These are phyloP conservation scores for Papilio glaucus DNA, from an alignment of 1,140 invertebrate species.

Conservation along the genomic window DNA sequence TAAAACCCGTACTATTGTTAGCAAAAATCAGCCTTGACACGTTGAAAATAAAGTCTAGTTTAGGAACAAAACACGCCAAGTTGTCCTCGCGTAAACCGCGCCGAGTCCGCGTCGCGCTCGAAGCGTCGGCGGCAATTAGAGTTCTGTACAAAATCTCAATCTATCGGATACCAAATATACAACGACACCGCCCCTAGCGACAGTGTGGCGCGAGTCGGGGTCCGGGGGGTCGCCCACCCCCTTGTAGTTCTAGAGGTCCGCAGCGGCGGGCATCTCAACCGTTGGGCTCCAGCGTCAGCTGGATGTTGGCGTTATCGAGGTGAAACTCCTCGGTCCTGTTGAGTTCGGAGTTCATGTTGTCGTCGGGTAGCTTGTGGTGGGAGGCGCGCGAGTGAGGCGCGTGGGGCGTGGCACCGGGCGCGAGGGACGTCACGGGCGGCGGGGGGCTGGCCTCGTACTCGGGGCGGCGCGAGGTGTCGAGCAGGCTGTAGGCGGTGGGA, in stretches of 20 bases:
- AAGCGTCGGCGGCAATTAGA: constrained; percentile 19
- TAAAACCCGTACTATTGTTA: constrained; percentile 69
- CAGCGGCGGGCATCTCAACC: constrained; percentile 56
- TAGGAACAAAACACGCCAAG: constrained; percentile 74
- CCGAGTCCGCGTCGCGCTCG: too few relatives aligned
- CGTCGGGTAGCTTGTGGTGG: constrained; percentile 69
- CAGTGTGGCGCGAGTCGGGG: constrained; percentile 34
- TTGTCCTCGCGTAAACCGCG: constrained; percentile 59
- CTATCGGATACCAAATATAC: constrained; percentile 37
- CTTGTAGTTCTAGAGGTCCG: constrained; percentile 58
- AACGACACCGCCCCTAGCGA: constrained; percentile 47
- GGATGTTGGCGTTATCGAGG: constrained; percentile 66
- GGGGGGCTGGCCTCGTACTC: constrained; percentile 45
- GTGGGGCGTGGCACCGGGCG: constrained; percentile 47
- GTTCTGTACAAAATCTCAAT: constrained; percentile 53
- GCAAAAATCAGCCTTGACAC: constrained; percentile 70
- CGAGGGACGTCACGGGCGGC: constrained; percentile 47
- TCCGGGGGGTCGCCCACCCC: constrained; percentile 65
- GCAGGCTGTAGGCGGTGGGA: constrained; percentile 44
- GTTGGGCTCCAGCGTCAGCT: constrained; percentile 74
- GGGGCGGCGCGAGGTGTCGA: constrained; percentile 62
- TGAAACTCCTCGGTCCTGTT: constrained; percentile 52
- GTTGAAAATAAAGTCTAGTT: constrained; percentile 70
- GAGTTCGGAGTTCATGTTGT: constrained; percentile 75
- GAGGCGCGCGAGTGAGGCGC: constrained; percentile 55